A percentile compares a stretch with the other conserved stretches of the same genome.
phyloP scores from a whole-genome alignment of 2,888 invertebrate genomes.

The Agrochola macilenta region DNA sequence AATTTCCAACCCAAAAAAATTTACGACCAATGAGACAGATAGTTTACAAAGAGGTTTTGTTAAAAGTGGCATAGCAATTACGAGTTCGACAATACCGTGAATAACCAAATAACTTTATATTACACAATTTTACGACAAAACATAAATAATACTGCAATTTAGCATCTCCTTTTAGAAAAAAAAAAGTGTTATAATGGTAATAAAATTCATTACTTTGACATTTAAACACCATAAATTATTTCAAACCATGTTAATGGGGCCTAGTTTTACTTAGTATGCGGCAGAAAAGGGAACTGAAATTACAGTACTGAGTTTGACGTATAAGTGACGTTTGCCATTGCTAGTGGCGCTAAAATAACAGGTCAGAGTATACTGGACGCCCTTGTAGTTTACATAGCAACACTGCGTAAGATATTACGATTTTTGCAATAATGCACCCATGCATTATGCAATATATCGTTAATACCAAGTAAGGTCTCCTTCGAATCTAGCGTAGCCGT shows the following conservation, averaged over 20 bases:
- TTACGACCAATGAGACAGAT: no score
- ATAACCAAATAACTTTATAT: slow-evolving; percentile 5
- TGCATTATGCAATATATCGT: not conserved
- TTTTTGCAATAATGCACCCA: slow-evolving; percentile 2
- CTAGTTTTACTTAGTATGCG: slow-evolving; percentile 13
- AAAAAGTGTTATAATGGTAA: slow-evolving; percentile 42
- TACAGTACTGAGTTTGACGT: slow-evolving; percentile 18
- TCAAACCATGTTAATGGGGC: slow-evolving; percentile 10
- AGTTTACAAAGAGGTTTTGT: no score
- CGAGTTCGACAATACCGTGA: not conserved
- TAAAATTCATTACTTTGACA: slow-evolving; percentile 54
- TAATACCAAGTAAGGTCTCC: not conserved
- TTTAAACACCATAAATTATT: slow-evolving; percentile 45
- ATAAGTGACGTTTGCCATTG: slow-evolving; percentile 6
- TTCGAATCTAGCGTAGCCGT: not conserved
- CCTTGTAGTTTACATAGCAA: not conserved
- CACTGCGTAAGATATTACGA: not conserved
- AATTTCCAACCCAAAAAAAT: no score
- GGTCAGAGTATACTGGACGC: not conserved
- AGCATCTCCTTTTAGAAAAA: slow-evolving; percentile 39
- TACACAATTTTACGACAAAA: slow-evolving; percentile 33
- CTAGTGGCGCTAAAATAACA: slow-evolving; percentile 19
- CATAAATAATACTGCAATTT: slow-evolving; percentile 30
- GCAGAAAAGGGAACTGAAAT: not conserved
- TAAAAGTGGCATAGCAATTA: not conserved